Conservation (phyloP, 2,113 vertebrate genomes). For the Cheilinus undulatus region DNA sequence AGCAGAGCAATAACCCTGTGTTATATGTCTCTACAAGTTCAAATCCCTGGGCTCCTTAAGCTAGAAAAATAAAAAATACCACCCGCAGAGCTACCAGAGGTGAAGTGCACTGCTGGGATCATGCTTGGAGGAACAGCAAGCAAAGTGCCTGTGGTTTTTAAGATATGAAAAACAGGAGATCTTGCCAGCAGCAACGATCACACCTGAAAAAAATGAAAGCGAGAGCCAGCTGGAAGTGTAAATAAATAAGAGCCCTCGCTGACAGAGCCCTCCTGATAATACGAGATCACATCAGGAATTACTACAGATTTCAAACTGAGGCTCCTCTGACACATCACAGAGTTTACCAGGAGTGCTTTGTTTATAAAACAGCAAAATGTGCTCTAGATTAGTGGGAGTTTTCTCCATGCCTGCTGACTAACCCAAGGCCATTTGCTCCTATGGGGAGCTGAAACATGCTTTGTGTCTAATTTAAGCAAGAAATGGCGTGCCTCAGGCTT, state of each 20-base stretch:
- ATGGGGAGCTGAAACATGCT: slow-evolving; percentile 20
- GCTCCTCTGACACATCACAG: slow-evolving; percentile 8
- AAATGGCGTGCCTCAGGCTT: slow-evolving; percentile 10
- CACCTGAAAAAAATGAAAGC: background rate
- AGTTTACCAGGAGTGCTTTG: slow-evolving; percentile 29
- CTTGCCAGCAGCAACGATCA: background rate
- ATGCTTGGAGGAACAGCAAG: slow-evolving; percentile 14
- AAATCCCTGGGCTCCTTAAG: slow-evolving; percentile 10
- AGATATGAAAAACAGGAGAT: slow-evolving; percentile 1
- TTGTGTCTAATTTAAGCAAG: slow-evolving; percentile 21
- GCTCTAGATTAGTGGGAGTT: slow-evolving; percentile 17
- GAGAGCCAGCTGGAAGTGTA: background rate
- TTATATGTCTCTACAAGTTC: background rate
- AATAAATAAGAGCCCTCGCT: slow-evolving; percentile 6
- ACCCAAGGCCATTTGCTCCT: slow-evolving; percentile 13
- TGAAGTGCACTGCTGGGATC: slow-evolving; percentile 2
- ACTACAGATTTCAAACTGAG: background rate
- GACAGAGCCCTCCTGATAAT: slow-evolving; percentile 11
- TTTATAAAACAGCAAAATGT: slow-evolving; percentile 24
- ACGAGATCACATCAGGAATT: slow-evolving; percentile 8
- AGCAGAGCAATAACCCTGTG: slow-evolving; percentile 18
- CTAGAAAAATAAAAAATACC: slow-evolving; percentile 1
- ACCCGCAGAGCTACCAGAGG: slow-evolving; percentile 12
- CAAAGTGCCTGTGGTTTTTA: background rate
- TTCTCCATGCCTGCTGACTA: slow-evolving; percentile 10